Percentiles rank a stretch among this genome's conserved stretches.
These are phyloP conservation scores for Lathronympha strigana DNA, from an alignment of 2,888 invertebrate genomes.

Conservation along the genomic window DNA sequence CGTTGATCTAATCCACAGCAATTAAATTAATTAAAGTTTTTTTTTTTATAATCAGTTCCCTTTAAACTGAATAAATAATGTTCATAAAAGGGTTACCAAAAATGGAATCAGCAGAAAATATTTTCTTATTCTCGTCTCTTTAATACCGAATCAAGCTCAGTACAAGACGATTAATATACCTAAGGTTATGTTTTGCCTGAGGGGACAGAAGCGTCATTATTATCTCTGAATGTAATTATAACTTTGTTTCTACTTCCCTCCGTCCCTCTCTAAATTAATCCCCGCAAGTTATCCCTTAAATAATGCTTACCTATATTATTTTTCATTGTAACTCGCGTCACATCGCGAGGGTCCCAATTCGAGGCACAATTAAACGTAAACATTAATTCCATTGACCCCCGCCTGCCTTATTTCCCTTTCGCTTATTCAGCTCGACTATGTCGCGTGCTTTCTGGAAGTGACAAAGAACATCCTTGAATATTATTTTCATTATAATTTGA, in stretches of 20 bases:
- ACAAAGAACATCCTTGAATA: background rate
- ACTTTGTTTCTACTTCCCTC: constrained; percentile 18
- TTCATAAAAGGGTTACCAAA: background rate
- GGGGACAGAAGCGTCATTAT: constrained; percentile 13
- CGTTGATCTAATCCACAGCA: no score
- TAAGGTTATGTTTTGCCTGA: background rate
- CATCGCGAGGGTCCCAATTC: constrained; percentile 68
- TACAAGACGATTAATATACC: constrained; percentile 8
- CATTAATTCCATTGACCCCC: constrained; percentile 79
- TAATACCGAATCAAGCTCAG: background rate
- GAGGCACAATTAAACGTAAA: constrained; percentile 79
- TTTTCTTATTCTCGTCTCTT: background rate
- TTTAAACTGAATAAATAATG: background rate
- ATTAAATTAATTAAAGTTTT: no score
- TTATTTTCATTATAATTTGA: no score
- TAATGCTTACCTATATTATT: constrained; percentile 36
- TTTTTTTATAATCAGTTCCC: no score
- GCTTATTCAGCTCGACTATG: constrained; percentile 75
- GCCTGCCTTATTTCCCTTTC: constrained; percentile 78
- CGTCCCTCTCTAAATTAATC: constrained; percentile 33
- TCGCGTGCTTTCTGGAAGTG: constrained; percentile 55
- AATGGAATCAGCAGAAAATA: background rate
- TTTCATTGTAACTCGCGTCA: constrained; percentile 54
- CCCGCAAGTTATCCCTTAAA: constrained; percentile 36
- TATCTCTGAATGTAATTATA: constrained; percentile 18